Evolutionary conservation across 2,113 vertebrate species (phyloP), one percentile per base, ranked within the genome.

Genomic region (Cebus imitator): DNA sequence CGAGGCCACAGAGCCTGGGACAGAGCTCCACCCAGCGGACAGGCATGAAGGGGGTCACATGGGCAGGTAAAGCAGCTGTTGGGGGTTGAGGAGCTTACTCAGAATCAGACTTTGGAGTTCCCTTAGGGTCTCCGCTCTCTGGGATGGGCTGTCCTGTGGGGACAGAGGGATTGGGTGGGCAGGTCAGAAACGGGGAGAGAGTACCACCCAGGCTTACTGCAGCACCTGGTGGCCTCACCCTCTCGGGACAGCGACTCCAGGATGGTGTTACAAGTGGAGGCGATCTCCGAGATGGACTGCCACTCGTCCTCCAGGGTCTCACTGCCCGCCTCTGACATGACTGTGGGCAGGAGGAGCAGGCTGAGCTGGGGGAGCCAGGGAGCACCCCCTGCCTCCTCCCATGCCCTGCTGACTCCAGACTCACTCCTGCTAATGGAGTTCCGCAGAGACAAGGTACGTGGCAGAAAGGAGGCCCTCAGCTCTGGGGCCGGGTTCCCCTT

Each of bases 401-500:
- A 2, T 6, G 0, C 8, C 13, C 48, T 43, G 9, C 64, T 3
- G 3, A 37, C 16, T 57, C 45, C 10, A 55, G 23, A 96, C 99
- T 98, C 97, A 99, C 99, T 99, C 98, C 99, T 99, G 85, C 99
- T 99, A 98, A 99, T 99, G 98, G 99, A 99, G 98, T 99, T 99
- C 82, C 99, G 98, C 50, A 99, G 98, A 92, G 99, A 99, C 50
- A 99, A 97, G 5, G 99, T 99, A 92, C 99, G 98, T 5, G 99
- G 99, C 96, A 99, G 99, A 93, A 99, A 99, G 79, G 98, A 98
- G 97, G 99, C 99, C 4, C 91, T 98, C 79, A 97, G 58, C 45
- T 97, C 98, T 0, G 96, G 92, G 13, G 79, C 37, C 0, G 32
- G 45, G 37, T 68, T 30, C 0, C 7, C 80, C n/a, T 37, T 88